Evolutionary conservation across 2,113 vertebrate species (phyloP).

Genomic region (Elgaria multicarinata): DNA sequence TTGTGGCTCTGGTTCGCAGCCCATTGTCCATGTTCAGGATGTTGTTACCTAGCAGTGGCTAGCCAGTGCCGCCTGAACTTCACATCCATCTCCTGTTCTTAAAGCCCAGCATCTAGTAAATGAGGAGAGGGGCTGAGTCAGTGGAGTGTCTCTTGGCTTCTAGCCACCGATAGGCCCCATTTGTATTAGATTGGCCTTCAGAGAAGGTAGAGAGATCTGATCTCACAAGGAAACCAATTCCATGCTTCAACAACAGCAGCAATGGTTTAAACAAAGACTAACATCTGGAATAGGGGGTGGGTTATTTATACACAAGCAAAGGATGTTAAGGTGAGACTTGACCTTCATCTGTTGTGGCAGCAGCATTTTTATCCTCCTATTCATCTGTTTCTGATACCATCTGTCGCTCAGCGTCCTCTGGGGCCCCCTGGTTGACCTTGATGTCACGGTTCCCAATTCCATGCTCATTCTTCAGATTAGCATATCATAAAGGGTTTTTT

Average conservation of each 20-base stretch:
- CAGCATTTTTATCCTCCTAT: neutral
- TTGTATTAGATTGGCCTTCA: neutral
- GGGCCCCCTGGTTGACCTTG: neutral
- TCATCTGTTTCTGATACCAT: neutral
- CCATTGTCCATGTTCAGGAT: neutral
- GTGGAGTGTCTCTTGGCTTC: neutral
- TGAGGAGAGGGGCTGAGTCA: neutral
- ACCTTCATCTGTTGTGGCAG: too few relatives aligned
- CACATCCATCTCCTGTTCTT: too few relatives aligned
- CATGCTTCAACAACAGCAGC: neutral
- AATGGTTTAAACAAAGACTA: neutral
- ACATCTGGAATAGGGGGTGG: neutral
- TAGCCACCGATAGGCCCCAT: neutral
- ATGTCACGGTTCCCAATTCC: neutral
- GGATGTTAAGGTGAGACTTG: neutral
- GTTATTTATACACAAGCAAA: neutral
- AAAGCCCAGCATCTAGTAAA: neutral
- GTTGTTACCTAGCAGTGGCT: neutral
- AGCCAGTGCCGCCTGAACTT: neutral
- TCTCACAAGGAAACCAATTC: neutral
- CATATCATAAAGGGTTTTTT: neutral
- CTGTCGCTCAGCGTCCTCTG: neutral
- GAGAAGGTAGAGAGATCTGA: neutral
- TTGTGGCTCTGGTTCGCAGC: neutral
- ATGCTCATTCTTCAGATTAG: neutral